Base-by-base conservation (phyloP, 2,797 vertebrate species). In the Enteromius trimaculatus region DNA sequence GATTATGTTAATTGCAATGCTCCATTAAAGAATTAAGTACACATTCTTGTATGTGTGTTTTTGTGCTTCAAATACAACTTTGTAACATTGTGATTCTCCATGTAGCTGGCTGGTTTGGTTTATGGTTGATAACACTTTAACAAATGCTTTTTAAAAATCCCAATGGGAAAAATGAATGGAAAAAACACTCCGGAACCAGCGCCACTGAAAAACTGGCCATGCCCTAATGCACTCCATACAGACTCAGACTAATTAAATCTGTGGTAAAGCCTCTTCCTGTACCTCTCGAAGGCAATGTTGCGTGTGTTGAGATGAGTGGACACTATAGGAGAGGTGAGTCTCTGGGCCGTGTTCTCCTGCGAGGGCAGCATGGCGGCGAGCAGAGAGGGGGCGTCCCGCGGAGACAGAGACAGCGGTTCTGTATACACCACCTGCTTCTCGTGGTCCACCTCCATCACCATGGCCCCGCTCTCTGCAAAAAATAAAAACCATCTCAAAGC, bases 381-480 rank as follows among this genome's bases (percentile, higher is more conserved):
- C 86, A 99, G 96, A 10, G 94, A 95, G 55, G 97, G 96, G 0
- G 97, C 94, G 21, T 98, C 97, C 0, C 95, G 96, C 34, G 96
- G 92, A 4, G 96, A 93, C 65, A 97, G 92, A 1, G 96, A 95
- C 9, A 98, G 93, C 0, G 94, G 96, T 92, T 99, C 97, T 0
- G 96, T 97, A 93, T 98, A 98, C 49, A 98, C 97, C 90, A 98
- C 96, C 92, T 98, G 97, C 92, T 97, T 97, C 93, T 98, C 97
- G 0, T 98, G 97, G 92, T 99, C 97, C 80, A 99, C 97, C 90
- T 99, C 97, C 97, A 99, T 98, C 89, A 99, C 97, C 91, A 98
- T 93, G 0, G 97, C 97, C 4, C 97, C 97, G 0, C 96, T 96
- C 0, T 97, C 97, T 98, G 89, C 6, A 81, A 77, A 42, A 81